A percentile compares a stretch with the other conserved stretches of the same genome.
These are phyloP conservation scores for Syncerus caffer DNA, from an alignment of 2,797 vertebrate species.

Conservation along the genomic window DNA sequence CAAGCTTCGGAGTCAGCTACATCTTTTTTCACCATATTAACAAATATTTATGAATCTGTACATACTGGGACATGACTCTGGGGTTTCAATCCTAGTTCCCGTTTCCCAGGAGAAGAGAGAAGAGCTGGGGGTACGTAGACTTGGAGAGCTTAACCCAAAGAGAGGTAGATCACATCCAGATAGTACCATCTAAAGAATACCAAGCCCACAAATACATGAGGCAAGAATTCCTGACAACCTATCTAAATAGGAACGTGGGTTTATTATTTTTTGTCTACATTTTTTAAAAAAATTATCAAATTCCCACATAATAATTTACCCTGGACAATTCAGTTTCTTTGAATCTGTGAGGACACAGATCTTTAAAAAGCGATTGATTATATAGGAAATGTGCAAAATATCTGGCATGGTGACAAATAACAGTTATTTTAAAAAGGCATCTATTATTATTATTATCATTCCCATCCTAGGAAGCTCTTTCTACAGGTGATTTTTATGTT, in stretches of 20 bases:
- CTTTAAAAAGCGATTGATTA: not conserved
- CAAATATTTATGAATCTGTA: not conserved
- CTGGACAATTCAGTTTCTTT: not conserved
- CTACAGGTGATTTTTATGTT: not conserved
- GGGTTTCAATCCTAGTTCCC: not conserved
- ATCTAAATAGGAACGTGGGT: not conserved
- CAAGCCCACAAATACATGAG: not conserved
- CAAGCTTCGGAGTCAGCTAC: not conserved
- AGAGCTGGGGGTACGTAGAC: accelerated
- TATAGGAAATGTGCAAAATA: not conserved
- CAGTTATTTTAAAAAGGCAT: not conserved
- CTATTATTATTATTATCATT: not conserved
- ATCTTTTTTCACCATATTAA: not conserved
- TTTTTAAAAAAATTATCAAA: not conserved
- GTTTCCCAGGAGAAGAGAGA: not conserved
- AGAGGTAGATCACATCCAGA: not conserved
- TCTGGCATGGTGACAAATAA: not conserved
- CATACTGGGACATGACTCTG: not conserved
- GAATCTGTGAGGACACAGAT: not conserved
- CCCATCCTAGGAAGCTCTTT: not conserved
- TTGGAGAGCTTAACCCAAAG: not conserved
- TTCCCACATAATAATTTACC: not conserved
- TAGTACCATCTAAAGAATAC: not conserved
- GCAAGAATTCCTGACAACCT: not conserved
- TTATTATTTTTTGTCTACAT: not conserved